phyloP scores from a whole-genome alignment of 2,113 vertebrate species.

The Mobula hypostoma region DNA sequence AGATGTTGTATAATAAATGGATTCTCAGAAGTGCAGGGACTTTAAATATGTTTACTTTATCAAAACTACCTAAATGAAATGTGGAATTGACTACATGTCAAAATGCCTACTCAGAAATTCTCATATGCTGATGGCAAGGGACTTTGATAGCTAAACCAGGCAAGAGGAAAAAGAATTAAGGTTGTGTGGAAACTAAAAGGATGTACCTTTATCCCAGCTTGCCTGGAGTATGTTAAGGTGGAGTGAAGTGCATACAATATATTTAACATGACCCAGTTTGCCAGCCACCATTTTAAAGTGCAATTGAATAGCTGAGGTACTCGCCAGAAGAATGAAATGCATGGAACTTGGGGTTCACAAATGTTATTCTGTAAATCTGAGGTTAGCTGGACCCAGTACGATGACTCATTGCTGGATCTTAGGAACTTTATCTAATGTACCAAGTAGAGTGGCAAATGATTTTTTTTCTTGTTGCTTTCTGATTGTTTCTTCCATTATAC shows the following conservation, averaged over 20 bases:
- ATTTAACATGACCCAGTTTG: neutral
- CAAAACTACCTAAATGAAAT: neutral
- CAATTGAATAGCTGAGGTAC: neutral
- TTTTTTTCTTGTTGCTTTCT: neutral
- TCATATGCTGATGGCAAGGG: neutral
- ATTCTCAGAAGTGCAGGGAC: neutral
- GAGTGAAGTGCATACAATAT: neutral
- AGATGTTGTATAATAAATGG: neutral
- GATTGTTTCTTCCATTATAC: neutral
- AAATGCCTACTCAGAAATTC: neutral
- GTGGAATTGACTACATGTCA: neutral
- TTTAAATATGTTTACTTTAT: neutral
- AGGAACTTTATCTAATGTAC: neutral
- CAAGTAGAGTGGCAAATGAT: neutral
- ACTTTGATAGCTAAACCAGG: neutral
- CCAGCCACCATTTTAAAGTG: neutral
- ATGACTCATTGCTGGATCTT: neutral
- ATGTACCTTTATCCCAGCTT: neutral
- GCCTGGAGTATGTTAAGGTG: neutral
- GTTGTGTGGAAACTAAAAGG: neutral
- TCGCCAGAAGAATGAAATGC: neutral
- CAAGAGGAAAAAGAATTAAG: neutral
- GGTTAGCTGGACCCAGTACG: neutral
- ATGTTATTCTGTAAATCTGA: neutral
- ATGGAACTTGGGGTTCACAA: neutral